These are phyloP conservation scores for Phyllotis vaccarum DNA, from an alignment of 2,797 vertebrate species.

Conservation along the genomic window DNA sequence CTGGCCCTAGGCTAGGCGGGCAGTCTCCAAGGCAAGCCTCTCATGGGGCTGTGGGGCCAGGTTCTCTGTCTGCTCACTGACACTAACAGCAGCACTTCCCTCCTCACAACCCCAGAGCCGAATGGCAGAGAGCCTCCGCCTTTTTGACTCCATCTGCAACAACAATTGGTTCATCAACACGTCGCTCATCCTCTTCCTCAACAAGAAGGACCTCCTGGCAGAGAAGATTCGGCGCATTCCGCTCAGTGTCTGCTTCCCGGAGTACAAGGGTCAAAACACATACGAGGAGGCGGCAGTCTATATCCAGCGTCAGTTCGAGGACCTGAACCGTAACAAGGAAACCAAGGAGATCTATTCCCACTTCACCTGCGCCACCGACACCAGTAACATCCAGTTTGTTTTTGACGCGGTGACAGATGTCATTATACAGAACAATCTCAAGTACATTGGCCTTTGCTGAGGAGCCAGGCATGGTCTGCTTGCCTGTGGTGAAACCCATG, in stretches of 20 bases:
- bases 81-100: neutral
- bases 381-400: constrained; percentile 99
- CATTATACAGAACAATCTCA: constrained; percentile 99
- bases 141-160: constrained; percentile 93
- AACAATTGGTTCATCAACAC: constrained; percentile 94
- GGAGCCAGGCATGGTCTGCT: constrained; percentile 75
- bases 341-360: constrained; percentile 99
- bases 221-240: constrained; percentile 99
- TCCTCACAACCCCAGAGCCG: constrained; percentile 86
- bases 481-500: constrained; percentile 83
- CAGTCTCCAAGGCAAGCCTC: neutral
- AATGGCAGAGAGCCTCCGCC: constrained; percentile 92
- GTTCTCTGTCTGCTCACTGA: neutral
- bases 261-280: constrained; percentile 99
- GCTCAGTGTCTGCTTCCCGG: constrained; percentile 97
- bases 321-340: constrained; percentile 99
- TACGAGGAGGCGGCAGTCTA: constrained; percentile 99
- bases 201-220: constrained; percentile 99
- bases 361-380: constrained; percentile 99
- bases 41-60: neutral
- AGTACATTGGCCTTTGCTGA: constrained; percentile 99
- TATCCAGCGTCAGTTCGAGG: constrained; percentile 99
- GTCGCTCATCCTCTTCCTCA: constrained; percentile 98
- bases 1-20: neutral
- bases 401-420: constrained; percentile 99